Evolutionary conservation across 2,797 vertebrate species (phyloP).

Genomic region (Lepilemur ruficaudatus): DNA sequence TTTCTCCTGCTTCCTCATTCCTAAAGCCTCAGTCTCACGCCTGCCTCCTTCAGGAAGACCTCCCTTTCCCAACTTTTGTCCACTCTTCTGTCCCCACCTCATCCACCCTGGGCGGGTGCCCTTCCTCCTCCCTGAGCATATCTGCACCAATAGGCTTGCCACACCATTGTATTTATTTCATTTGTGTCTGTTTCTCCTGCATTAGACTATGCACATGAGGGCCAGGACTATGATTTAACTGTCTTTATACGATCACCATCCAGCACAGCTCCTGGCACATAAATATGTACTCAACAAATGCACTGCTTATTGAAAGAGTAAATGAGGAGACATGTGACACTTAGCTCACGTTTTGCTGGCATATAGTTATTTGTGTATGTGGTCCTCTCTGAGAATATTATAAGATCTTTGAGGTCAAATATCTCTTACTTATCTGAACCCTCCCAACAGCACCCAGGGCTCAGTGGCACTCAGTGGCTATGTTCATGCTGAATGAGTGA

Average conservation of each 20-base stretch:
- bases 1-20: background rate
- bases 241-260: background rate
- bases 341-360: background rate
- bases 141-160: background rate
- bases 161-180: background rate
- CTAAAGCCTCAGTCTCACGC: background rate
- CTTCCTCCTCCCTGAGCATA: background rate
- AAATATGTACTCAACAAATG: background rate
- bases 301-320: background rate
- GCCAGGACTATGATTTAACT: background rate
- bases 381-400: background rate
- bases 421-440: background rate
- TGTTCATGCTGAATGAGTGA: conserved; percentile 46
- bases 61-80: background rate
- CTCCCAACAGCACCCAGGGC: background rate
- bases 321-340: background rate
- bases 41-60: background rate
- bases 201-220: background rate
- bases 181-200: background rate
- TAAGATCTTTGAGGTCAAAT: conserved; percentile 36
- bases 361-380: background rate
- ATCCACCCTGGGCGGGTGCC: no score
- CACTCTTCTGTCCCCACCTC: background rate
- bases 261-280: background rate
- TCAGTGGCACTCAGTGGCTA: background rate